Conservation (phyloP, 23 tunicate genomes). For the Clavelina lepadiformis region DNA sequence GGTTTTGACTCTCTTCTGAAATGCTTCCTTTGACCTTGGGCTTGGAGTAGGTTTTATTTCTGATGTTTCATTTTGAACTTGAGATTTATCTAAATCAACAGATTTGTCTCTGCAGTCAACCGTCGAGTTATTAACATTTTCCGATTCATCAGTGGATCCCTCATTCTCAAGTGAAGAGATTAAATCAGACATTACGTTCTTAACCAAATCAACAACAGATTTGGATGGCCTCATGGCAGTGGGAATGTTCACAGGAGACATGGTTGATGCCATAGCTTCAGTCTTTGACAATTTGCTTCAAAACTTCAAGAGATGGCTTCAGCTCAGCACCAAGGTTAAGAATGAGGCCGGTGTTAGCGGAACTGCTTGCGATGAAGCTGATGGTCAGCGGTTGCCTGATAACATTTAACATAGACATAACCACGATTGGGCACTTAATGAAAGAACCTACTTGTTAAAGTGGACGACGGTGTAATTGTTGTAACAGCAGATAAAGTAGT, state of each 20-base stretch:
- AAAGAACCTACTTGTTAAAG: conserved; percentile 37
- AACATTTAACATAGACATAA: background rate
- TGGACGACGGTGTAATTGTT: conserved; percentile 51
- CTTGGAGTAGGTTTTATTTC: background rate
- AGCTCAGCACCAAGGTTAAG: conserved; percentile 58
- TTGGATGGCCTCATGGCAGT: conserved; percentile 44
- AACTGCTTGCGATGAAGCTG: conserved; percentile 56
- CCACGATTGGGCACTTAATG: background rate
- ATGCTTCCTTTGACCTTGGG: conserved; percentile 34
- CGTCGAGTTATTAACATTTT: background rate
- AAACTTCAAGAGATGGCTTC: conserved; percentile 37
- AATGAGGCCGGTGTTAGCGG: conserved; percentile 55
- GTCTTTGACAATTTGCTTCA: conserved; percentile 60
- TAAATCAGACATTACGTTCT: conserved; percentile 32
- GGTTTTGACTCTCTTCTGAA: conserved; percentile 36
- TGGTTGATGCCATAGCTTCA: too few relatives aligned
- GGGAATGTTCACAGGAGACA: conserved; percentile 16
- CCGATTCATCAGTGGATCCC: background rate
- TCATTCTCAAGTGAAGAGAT: conserved; percentile 7
- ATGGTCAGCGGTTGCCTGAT: conserved; percentile 62
- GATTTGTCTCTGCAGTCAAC: too few relatives aligned
- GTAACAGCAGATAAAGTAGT: conserved; percentile 59
- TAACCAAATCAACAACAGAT: conserved; percentile 50
- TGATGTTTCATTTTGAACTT: background rate
- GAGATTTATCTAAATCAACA: background rate